Evolutionary conservation across 1,140 invertebrate genomes (phyloP).

Genomic region (Macrotrachela quadricornifera): DNA sequence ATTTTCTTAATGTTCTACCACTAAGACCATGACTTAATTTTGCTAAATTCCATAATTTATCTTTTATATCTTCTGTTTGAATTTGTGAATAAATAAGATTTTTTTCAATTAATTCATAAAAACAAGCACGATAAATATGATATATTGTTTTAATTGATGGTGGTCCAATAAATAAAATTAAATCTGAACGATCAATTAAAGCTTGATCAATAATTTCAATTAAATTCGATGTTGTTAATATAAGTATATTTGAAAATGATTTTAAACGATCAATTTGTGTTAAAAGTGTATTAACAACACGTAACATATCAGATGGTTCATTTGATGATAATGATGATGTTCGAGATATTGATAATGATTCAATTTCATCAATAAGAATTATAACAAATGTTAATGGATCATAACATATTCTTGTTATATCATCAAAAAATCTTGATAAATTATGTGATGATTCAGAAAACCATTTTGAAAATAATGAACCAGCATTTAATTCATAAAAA

Average conservation of each 20-base stretch:
- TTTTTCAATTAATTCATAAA: conserved; percentile 56
- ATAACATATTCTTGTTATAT: no score
- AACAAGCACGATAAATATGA: conserved; percentile 52
- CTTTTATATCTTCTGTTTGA: not conserved
- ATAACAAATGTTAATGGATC: not conserved
- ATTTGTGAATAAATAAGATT: not conserved
- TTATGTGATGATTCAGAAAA: conserved; percentile 52
- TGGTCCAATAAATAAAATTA: conserved; percentile 65
- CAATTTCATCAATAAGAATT: conserved; percentile 36
- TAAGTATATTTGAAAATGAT: conserved; percentile 60
- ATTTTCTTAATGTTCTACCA: conserved; percentile 58
- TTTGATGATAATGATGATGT: conserved; percentile 40
- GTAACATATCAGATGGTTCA: conserved; percentile 78
- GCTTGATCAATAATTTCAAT: conserved; percentile 74
- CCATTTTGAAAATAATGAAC: conserved; percentile 93
- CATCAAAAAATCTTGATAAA: no score
- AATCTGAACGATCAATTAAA: conserved; percentile 83
- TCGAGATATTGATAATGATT: conserved; percentile 68
- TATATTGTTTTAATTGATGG: conserved; percentile 56
- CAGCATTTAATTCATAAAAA: conserved; percentile 66
- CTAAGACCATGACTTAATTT: conserved; percentile 45
- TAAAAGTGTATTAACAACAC: conserved; percentile 83
- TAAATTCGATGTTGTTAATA: conserved; percentile 85
- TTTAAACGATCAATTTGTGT: conserved; percentile 59
- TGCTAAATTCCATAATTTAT: not conserved